phyloP scores from a whole-genome alignment of 1,140 invertebrate genomes.

The Lucilia cuprina region DNA sequence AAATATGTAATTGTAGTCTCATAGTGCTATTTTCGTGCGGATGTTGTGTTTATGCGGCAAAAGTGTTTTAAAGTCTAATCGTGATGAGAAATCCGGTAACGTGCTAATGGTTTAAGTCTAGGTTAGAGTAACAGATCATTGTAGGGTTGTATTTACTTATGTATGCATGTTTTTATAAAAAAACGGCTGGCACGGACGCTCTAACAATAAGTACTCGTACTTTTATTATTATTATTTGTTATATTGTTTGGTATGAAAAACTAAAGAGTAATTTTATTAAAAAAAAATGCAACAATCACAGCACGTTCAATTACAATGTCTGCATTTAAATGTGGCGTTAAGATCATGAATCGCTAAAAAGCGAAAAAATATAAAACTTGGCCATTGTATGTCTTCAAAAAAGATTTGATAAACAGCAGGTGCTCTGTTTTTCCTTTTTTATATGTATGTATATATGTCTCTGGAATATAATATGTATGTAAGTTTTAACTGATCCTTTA shows the following conservation, averaged over 20 bases:
- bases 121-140: conserved; percentile 5
- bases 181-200: no score
- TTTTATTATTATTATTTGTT: not conserved
- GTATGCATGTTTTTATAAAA: not conserved
- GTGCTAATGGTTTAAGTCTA: conserved; percentile 29
- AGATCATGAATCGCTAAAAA: not conserved
- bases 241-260: no score
- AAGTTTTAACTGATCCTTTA: not conserved
- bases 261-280: not conserved
- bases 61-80: conserved; percentile 29
- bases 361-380: not conserved
- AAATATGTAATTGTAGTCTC: not conserved
- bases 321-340: conserved; percentile 55
- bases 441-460: no score
- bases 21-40: not conserved
- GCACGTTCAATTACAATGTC: conserved; percentile 59
- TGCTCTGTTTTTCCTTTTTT: conserved; percentile 12
- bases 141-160: not conserved
- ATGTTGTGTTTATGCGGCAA: not conserved
- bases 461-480: not conserved
- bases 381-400: not conserved
- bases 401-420: conserved; percentile 35
- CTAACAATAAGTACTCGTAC: not conserved
- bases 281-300: not conserved
- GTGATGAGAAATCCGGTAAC: conserved; percentile 34